Evolutionary conservation across 2,888 invertebrate species (phyloP), one percentile per base, ranked within the genome.

Genomic region (Epinotia bilunana): DNA sequence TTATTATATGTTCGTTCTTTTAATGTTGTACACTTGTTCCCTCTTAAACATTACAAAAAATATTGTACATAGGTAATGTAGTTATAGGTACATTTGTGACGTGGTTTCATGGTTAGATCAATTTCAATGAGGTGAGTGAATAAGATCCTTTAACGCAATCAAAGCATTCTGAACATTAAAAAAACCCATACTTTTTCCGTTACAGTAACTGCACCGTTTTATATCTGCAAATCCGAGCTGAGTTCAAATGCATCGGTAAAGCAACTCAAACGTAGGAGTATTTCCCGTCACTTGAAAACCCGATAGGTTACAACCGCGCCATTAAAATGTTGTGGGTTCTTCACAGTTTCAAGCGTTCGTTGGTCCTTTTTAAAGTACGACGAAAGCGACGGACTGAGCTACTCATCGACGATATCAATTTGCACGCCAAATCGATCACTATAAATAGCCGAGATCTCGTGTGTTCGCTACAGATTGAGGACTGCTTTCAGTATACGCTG

Each of bases 391-490:
- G 61, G 73, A 43, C 62, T 33, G 69, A 82, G 79, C 81, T 82
- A 83, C 84, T 82, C 83, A 81, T 80, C 83, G 84, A 82, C 83
- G 82, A 71, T 86, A 86, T 87, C 87, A 87, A 89, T 88, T 88
- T 86, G 85, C 83, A 83, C 85, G 91, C 90, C 91, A 91, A 91
- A 89, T 90, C 87, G 86, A 91, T 90, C 87, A 90, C 91, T 92
- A 91, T 91, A 91, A 91, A 90, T 91, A 91, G 82, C 78, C 79
- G 80, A 78, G 76, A 78, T 76, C 78, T 77, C 83, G 79, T 77
- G 76, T 80, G 78, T 80, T 80, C 80, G 82, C 76, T 79, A 73
- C 79, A 78, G 80, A 73, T 76, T 78, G 74, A 23, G 28, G 18
- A 78, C 77, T 68, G 77, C 76, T 76, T 79, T 73, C 76, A 78